These are phyloP conservation scores for Zaprionus ghesquierei DNA, from an alignment of 1,140 invertebrate species.

Conservation along the genomic window DNA sequence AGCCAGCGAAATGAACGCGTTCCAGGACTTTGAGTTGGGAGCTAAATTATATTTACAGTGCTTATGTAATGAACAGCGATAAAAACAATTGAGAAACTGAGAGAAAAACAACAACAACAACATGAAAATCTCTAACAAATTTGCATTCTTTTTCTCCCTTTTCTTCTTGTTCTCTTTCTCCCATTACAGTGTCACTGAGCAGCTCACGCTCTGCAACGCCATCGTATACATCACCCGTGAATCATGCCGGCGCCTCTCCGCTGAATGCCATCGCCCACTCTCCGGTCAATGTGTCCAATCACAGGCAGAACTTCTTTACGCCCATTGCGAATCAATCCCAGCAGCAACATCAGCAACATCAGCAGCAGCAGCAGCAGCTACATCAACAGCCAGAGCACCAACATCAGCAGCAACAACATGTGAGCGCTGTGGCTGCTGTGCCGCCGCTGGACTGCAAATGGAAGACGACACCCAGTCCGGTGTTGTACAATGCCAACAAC, in stretches of 20 bases:
- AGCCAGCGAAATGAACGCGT: slow-evolving; percentile 70
- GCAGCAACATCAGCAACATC: slow-evolving; percentile 84
- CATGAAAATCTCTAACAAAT: slow-evolving; percentile 2
- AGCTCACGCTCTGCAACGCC: slow-evolving; percentile 95
- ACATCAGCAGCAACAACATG: slow-evolving; percentile 35
- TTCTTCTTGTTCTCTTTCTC: neutral
- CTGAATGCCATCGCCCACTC: slow-evolving; percentile 87
- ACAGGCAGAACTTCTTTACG: slow-evolving; percentile 91
- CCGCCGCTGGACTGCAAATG: slow-evolving; percentile 71
- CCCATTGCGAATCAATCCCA: slow-evolving; percentile 86
- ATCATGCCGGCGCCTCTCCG: slow-evolving; percentile 86
- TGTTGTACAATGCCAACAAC: slow-evolving; percentile 69
- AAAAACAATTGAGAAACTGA: neutral
- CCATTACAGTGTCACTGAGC: slow-evolving; percentile 91
- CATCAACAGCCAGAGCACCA: slow-evolving; percentile 72
- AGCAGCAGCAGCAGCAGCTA: slow-evolving; percentile 73
- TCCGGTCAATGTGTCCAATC: slow-evolving; percentile 85
- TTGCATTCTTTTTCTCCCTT: neutral
- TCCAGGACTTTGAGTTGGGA: slow-evolving; percentile 77
- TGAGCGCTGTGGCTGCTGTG: slow-evolving; percentile 48
- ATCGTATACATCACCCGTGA: slow-evolving; percentile 91
- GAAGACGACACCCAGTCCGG: slow-evolving; percentile 79
- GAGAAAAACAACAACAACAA: neutral
- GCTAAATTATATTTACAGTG: slow-evolving; percentile 82
- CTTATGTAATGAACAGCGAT: slow-evolving; percentile 70